phyloP scores from a whole-genome alignment of 2,113 vertebrate genomes.

The Danionella cerebrum region DNA sequence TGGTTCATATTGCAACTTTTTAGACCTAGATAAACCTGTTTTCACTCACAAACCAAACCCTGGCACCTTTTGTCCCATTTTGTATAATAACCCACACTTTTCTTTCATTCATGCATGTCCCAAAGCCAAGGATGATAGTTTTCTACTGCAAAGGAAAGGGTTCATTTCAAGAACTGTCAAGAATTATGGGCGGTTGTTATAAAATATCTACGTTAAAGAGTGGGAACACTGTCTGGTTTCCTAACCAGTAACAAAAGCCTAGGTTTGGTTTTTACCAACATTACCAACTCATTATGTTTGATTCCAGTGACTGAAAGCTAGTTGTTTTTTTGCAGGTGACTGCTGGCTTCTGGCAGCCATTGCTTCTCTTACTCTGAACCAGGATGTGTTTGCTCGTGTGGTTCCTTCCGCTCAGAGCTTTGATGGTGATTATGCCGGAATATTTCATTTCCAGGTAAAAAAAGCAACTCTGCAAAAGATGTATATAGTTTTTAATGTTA shows the following conservation, averaged over 20 bases:
- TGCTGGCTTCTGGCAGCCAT: conserved; percentile 84
- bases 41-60: background rate
- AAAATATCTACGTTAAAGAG: too few species aligned
- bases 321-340: conserved; percentile 58
- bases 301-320: too few species aligned
- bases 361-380: conserved; percentile 75
- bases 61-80: background rate
- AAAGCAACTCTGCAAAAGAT: too few species aligned
- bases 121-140: background rate
- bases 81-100: background rate
- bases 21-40: background rate
- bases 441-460: conserved; percentile 81
- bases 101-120: too few species aligned
- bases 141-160: background rate
- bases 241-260: too few species aligned
- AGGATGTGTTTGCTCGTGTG: conserved; percentile 69
- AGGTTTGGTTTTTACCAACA: too few species aligned
- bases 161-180: background rate
- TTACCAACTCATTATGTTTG: too few species aligned
- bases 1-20: too few species aligned
- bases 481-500: too few species aligned
- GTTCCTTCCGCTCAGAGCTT: conserved; percentile 74
- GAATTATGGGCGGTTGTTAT: too few species aligned
- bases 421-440: conserved; percentile 70
- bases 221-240: too few species aligned